phyloP scores from a whole-genome alignment of 2,113 vertebrate species.

The Mormyrus lacerda region DNA sequence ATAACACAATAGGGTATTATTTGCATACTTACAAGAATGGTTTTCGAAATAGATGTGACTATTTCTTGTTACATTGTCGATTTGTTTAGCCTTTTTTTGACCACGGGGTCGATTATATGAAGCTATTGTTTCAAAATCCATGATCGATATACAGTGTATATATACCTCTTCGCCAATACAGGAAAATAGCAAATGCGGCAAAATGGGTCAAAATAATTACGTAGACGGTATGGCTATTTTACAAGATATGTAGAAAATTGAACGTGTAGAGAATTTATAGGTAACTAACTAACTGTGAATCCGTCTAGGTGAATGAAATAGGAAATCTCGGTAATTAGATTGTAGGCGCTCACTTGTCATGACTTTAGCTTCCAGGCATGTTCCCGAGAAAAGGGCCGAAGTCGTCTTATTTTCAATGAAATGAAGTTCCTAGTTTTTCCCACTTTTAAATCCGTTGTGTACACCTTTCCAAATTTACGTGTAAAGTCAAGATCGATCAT shows the following conservation, averaged over 20 bases:
- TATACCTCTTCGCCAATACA: background rate
- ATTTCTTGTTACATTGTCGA: conserved; percentile 42
- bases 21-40: conserved; percentile 26
- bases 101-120: background rate
- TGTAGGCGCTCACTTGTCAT: conserved; percentile 72
- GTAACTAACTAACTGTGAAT: conserved; percentile 50
- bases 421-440: conserved; percentile 25
- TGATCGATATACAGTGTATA: background rate
- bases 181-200: background rate
- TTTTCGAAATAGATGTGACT: conserved; percentile 28
- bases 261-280: conserved; percentile 57
- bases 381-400: conserved; percentile 61
- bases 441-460: background rate
- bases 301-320: conserved; percentile 71
- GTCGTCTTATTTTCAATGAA: conserved; percentile 54
- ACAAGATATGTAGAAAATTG: conserved; percentile 10
- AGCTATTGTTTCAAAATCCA: conserved; percentile 11
- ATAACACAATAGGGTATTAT: conserved; percentile 54
- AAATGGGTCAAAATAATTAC: background rate
- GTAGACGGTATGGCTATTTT: background rate
- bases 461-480: background rate
- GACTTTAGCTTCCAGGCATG: conserved; percentile 63
- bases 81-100: conserved; percentile 26
- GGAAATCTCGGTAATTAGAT: conserved; percentile 68
- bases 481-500: background rate